These are phyloP conservation scores for Clamator glandarius DNA, from an alignment of 2,797 vertebrate species.

Conservation along the genomic window DNA sequence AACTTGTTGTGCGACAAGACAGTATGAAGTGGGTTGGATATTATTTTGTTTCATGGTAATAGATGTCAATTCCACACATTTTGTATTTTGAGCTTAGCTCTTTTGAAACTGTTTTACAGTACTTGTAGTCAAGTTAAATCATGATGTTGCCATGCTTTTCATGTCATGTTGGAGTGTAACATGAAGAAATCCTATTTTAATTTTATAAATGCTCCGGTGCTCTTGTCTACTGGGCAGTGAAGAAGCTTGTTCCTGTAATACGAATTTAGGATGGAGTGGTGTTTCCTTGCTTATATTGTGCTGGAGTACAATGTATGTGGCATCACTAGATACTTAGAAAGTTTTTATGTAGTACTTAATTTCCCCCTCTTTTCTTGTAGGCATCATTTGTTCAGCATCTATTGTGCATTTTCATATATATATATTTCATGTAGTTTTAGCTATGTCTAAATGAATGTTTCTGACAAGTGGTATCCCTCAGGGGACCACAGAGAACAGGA, in stretches of 20 bases:
- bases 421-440: no score
- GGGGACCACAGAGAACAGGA: not conserved
- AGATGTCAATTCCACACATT: not conserved
- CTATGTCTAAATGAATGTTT: no score
- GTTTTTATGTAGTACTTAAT: not conserved
- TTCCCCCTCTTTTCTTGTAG: no score
- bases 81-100: not conserved
- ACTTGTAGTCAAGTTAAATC: not conserved
- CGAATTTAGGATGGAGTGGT: not conserved
- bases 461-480: no score
- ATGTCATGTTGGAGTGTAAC: not conserved
- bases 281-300: not conserved
- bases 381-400: no score
- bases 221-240: not conserved
- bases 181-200: not conserved
- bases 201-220: not conserved
- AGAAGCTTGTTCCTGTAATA: not conserved
- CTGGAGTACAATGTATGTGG: not conserved
- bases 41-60: no score
- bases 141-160: not conserved
- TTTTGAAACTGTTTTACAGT: not conserved
- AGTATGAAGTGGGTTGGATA: not conserved
- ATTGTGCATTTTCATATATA: no score
- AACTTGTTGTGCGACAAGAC: no score
- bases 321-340: rapidly evolving